These are phyloP conservation scores for Scomberomorus guttatus DNA, from an alignment of 2,797 vertebrate species.

Conservation along the genomic window DNA sequence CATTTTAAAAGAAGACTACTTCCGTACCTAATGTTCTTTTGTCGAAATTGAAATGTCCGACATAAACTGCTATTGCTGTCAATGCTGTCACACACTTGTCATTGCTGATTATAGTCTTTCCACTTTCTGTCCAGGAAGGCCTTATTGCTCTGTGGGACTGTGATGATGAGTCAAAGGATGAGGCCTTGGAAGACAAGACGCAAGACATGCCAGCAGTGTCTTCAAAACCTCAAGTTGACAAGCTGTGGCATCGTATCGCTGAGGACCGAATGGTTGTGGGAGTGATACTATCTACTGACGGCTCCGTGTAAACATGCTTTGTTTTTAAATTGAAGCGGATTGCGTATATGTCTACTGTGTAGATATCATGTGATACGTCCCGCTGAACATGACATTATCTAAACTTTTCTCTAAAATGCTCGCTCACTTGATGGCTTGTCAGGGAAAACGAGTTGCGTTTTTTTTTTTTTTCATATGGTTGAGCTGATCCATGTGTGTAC, in stretches of 20 bases:
- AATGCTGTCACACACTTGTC: slow-evolving; percentile 62
- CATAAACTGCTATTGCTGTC: slow-evolving; percentile 55
- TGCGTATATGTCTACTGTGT: neutral
- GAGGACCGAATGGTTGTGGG: slow-evolving; percentile 90
- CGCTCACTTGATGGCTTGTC: slow-evolving; percentile 19
- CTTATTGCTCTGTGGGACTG: slow-evolving; percentile 93
- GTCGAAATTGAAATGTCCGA: slow-evolving; percentile 53
- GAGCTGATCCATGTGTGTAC: slow-evolving; percentile 30
- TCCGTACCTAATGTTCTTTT: slow-evolving; percentile 25
- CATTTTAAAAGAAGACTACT: slow-evolving; percentile 9
- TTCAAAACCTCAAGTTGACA: slow-evolving; percentile 82
- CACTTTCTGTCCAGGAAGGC: slow-evolving; percentile 84
- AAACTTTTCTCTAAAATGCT: slow-evolving; percentile 12
- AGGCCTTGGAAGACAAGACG: slow-evolving; percentile 58
- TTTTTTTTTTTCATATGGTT: neutral
- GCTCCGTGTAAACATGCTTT: slow-evolving; percentile 84
- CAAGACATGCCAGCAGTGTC: slow-evolving; percentile 60
- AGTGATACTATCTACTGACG: slow-evolving; percentile 83
- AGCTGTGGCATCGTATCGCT: slow-evolving; percentile 90
- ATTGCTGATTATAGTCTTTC: slow-evolving; percentile 60
- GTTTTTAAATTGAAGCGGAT: slow-evolving; percentile 11
- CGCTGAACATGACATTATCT: slow-evolving; percentile 26
- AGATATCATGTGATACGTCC: neutral
- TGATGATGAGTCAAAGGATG: slow-evolving; percentile 79
- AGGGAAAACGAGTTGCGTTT: slow-evolving; percentile 26